Base-by-base conservation (phyloP, 2,113 vertebrate genomes). In the Oceanites oceanicus region DNA sequence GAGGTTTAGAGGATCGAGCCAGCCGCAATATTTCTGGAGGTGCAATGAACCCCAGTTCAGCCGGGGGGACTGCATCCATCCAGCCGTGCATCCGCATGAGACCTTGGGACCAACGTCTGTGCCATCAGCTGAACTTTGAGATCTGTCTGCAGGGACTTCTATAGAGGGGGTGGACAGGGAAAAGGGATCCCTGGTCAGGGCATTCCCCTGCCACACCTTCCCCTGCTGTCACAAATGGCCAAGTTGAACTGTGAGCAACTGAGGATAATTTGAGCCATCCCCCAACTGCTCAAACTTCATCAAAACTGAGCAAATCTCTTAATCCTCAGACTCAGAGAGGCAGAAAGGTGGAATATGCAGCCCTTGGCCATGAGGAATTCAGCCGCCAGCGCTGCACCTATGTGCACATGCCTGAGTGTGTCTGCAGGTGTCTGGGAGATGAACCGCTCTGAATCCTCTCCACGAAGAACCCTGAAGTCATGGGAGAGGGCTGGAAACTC, bases 21-120 rank as follows among this genome's bases (percentile, higher is more conserved):
- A 63, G 63, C 18, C 59, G 16, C 34, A 32, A 36, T 45, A 29
- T 66, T 59, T 47, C 40, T 89, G 61, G 80, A 62, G 55, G 40
- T 56, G 44, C 30, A 21, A 20, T 34, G 27, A 73, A 45, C 32
- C 42, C 56, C 58, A 38, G 32, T 27, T 40, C 50, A 45, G 56
- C 12, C 0, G 0, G 18, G 26, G 36, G 11, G 22, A 5, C 10
- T 1, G 19, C 59, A 79, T 53, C 67, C 59, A 34, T 32, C 47
- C 6, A 0, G 23, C 63, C 1, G 0, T 16, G 26, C 26, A 34
- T 38, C 58, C 1, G 0, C 14, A 3, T 5, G n/a, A 30, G 30
- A 21, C 14, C 34, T 15, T 4, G 8, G n/a, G 27, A 47, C 13
- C 82, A 26, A 10, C 0, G 1, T 29, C 47, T 23, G 25, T 29